Evolutionary conservation across 2,113 vertebrate species (phyloP), one percentile per base, ranked within the genome.

Genomic region (Odocoileus virginianus): DNA sequence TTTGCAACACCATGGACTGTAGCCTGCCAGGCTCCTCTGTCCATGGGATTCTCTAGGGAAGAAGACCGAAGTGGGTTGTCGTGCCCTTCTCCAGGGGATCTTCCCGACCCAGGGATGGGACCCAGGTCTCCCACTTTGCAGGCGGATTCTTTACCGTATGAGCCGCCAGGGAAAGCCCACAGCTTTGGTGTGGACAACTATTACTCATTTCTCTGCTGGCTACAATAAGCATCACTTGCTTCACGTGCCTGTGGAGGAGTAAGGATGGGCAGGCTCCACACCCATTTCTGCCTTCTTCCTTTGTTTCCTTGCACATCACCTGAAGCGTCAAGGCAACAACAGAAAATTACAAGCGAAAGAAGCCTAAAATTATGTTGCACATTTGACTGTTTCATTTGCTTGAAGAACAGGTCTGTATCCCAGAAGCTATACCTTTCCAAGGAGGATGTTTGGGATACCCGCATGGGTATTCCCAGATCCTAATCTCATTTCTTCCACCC

Each of bases 161-260:
- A 67, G 64, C 64, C n/a, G n/a, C 8, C 33, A 21, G 33, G 64
- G 16, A 36, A 67, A 33, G 17, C 64, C 33, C 64, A 67, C 33
- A 36, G 64, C 64, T 67, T 21, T 21, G 25, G 43, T 2, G 12
- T 57, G n/a, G 52, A 76, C 7, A 58, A 1, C 8, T 13, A 7
- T 19, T 30, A 11, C 21, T 50, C 8, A 5, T 50, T 71, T 87
- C 52, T n/a, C 47, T 64, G 5, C 33, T 58, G n/a, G 28, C 27
- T 60, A 23, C 1, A 15, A 11, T 19, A 7, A 27, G 13, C 21
- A n/a, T 10, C 7, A 2, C 17, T 91, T 19, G 11, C 25, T 76
- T 54, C 9, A 0, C 0, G 1, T 14, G 1, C 43, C 43, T 16
- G 15, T 25, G 71, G 40, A 40, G 3, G 40, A 13, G n/a, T 40